phyloP scores from a whole-genome alignment of 1,140 invertebrate species.

The Hyles vespertilio region DNA sequence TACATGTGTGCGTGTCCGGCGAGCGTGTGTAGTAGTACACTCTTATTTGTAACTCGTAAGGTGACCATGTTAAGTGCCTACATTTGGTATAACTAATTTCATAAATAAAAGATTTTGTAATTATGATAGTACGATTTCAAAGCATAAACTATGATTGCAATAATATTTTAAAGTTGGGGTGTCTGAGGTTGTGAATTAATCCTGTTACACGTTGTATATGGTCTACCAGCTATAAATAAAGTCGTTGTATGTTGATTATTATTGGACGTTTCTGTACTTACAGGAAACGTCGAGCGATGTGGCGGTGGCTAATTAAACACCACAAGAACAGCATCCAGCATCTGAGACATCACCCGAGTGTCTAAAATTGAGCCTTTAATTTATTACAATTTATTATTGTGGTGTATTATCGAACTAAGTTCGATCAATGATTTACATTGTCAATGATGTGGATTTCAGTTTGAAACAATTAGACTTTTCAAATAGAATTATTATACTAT shows the following conservation, averaged over 20 bases:
- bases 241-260: neutral
- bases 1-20: too few species aligned
- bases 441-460: constrained; percentile 57
- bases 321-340: constrained; percentile 15
- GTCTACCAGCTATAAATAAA: too few species aligned
- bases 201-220: too few species aligned
- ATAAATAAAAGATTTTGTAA: too few species aligned
- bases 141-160: too few species aligned
- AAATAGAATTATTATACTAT: constrained; percentile 67
- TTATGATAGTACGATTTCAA: too few species aligned
- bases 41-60: too few species aligned
- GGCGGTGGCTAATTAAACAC: constrained; percentile 49
- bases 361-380: constrained; percentile 64
- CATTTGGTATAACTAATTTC: too few species aligned
- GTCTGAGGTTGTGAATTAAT: too few species aligned
- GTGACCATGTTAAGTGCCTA: too few species aligned
- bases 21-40: too few species aligned
- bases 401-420: constrained; percentile 66
- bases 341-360: constrained; percentile 30
- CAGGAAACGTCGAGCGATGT: constrained; percentile 52
- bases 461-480: constrained; percentile 54
- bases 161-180: too few species aligned
- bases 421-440: constrained; percentile 46
- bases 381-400: constrained; percentile 60
- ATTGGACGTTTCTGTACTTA: constrained; percentile 1